Evolutionary conservation across 2,888 invertebrate genomes (phyloP), one percentile per base, ranked within the genome.

Genomic region (Zonitis immaculata): DNA sequence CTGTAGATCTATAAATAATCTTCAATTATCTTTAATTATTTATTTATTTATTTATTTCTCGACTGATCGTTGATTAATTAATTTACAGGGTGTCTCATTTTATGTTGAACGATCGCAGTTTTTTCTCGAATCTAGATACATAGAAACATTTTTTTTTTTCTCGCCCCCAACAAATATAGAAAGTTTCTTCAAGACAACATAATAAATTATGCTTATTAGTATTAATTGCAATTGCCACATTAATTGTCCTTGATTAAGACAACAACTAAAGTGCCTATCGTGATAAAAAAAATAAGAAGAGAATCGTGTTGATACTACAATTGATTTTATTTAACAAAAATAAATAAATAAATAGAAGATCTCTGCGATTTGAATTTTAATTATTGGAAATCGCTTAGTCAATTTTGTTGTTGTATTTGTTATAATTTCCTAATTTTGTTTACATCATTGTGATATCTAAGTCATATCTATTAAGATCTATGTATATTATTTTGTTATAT

Each of bases 401-500:
- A 18, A 11, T 39, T 18, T 18, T 18, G 18, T 39, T 39, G 39
- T 39, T 39, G 11, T 52, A 44, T 44, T 49, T 50, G 9, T 51
- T 47, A 20, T 47, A 45, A 45, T 16, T 52, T 56, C 52, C 45
- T 44, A 22, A 32, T 46, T 44, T 44, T 42, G 18, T 51, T 51
- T 48, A 30, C 16, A 11, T 32, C 35, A 47, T 45, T 55, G 55
- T 56, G 56, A 56, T 56, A 56, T 56, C 56, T 56, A 56, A 56
- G 56, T 52, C 56, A 56, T 56, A 56, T 56, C 55, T 49, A 44
- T 43, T 52, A 55, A 52, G 52, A 49, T 14, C 39, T 6, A 18
- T 9, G 1, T 18, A 6, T 18, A 16, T 39, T 39, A 7, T 39
- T 39, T 39, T 5, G 8, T n/a, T n/a, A n/a, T n/a, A n/a, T n/a